Evolutionary conservation across 2,888 invertebrate genomes (phyloP).

Genomic region (Piscicola geometra): DNA sequence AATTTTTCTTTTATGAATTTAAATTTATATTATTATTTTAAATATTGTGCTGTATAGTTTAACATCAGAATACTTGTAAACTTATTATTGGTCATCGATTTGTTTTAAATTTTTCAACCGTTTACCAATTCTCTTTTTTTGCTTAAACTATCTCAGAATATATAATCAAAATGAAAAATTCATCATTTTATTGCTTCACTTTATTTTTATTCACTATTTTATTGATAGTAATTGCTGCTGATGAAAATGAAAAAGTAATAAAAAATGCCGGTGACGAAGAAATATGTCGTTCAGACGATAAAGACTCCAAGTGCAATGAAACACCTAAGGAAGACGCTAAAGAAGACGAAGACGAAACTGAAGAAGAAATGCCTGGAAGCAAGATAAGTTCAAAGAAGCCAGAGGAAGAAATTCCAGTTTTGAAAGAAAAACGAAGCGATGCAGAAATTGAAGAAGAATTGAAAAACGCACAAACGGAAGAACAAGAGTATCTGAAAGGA

Average conservation of each 20-base stretch:
- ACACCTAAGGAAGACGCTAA: background rate
- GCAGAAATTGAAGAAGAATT: slow-evolving; percentile 24
- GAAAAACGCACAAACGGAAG: slow-evolving; percentile 43
- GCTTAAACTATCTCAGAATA: too few relatives aligned
- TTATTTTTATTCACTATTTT: background rate
- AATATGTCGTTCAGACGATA: too few relatives aligned
- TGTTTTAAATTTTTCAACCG: too few relatives aligned
- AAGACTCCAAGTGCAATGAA: background rate
- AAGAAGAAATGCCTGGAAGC: background rate
- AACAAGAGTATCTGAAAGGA: slow-evolving; percentile 52
- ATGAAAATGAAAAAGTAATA: background rate
- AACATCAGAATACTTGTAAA: too few relatives aligned
- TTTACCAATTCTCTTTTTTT: too few relatives aligned
- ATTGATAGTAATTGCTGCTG: background rate
- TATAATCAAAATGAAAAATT: too few relatives aligned
- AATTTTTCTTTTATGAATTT: too few relatives aligned
- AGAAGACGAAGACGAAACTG: slow-evolving; percentile 11
- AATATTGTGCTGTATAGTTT: too few relatives aligned
- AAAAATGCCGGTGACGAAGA: too few relatives aligned
- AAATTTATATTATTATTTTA: too few relatives aligned
- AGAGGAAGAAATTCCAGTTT: background rate
- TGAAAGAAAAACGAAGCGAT: slow-evolving; percentile 8
- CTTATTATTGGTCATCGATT: too few relatives aligned
- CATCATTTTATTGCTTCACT: too few relatives aligned
- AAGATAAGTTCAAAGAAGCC: background rate